Evolutionary conservation across 2,797 vertebrate species (phyloP), one percentile per base, ranked within the genome.

Genomic region (Galagoides demidoff): DNA sequence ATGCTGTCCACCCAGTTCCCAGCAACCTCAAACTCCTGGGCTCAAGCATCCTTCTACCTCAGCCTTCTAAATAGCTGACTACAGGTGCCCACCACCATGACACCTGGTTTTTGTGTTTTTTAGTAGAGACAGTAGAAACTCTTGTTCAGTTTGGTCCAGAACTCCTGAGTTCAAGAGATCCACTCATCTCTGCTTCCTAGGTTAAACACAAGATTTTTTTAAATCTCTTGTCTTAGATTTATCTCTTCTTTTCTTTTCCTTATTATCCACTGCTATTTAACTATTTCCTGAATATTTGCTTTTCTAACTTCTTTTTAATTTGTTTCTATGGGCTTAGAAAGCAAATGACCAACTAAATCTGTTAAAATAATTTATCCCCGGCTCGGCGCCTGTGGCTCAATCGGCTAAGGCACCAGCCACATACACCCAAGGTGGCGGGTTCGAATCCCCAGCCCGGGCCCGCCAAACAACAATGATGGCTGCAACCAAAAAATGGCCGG

Each of bases 241-340:
- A 45, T 49, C 22, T 74, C 27, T 49, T 89, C 66, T 25, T 66
- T 37, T 85, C 73, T 91, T 79, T n/a, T 89, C n/a, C 3, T 86
- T 64, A 55, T 77, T 79, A 89, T 29, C 25, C 20, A 25, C 61
- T 57, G 16, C 45, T 94, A 7, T 83, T 89, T 16, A 64, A 20
- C 39, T 43, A 6, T 43, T 43, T 43, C 39, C 39, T 43, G 39
- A 43, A 43, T 43, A 39, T 43, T 43, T 43, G 39, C 39, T 43
- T 43, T 43, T 77, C 55, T 39, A 61, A 25, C 52, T 66, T 63
- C 81, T 76, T 92, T 94, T 66, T 85, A 76, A 71, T 88, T 95
- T 83, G 66, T 63, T 86, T 0, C 12, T 64, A 2, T 34, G 49
- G 29, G 19, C 34, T 88, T 92, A 85, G 77, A 87, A 89, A 73